Evolutionary conservation across 2,888 invertebrate species (phyloP), one percentile per base, ranked within the genome.

Genomic region (Noctua comes): DNA sequence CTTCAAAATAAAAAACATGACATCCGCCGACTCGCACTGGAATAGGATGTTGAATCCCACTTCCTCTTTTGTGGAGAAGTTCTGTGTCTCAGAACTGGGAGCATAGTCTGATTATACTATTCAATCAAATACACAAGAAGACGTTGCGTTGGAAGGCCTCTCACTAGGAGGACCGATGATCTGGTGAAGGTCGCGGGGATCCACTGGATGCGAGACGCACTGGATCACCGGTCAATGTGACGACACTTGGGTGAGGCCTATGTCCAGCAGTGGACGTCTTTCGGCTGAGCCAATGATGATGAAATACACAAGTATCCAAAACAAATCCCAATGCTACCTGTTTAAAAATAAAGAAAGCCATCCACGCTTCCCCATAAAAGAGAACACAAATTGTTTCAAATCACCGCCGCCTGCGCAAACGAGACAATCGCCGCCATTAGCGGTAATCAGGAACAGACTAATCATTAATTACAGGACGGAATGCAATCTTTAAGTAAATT

Each of bases 401-500:
- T 88, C 84, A 87, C 87, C 86, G 86, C 84, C 88, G 91, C 88
- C 90, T 84, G 90, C 88, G 86, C 91, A 91, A 92, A 89, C 90
- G 89, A 86, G 88, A 89, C 89, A 89, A 90, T 89, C 80, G 78
- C 46, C 46, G 76, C 91, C 92, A 94, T 95, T 95, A 95, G 90
- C 91, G 90, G 91, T 93, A 94, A 94, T 95, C 94, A 93, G 90
- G 86, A 88, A 91, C 94, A 94, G 94, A 93, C 93, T 92, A 93
- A 95, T 95, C 95, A 93, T 92, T 95, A 94, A 96, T 95, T 95
- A 95, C 89, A 89, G 86, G 88, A 85, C 88, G 86, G 91, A 91
- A 92, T 93, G 93, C 91, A 93, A 94, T 93, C 93, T 95, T 94
- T 94, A 92, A 93, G 94, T 92, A 94, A 95, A 95, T 94, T 93